Evolutionary conservation across 2,797 vertebrate species (phyloP), one percentile per base, ranked within the genome.

Genomic region (Pterois miles): DNA sequence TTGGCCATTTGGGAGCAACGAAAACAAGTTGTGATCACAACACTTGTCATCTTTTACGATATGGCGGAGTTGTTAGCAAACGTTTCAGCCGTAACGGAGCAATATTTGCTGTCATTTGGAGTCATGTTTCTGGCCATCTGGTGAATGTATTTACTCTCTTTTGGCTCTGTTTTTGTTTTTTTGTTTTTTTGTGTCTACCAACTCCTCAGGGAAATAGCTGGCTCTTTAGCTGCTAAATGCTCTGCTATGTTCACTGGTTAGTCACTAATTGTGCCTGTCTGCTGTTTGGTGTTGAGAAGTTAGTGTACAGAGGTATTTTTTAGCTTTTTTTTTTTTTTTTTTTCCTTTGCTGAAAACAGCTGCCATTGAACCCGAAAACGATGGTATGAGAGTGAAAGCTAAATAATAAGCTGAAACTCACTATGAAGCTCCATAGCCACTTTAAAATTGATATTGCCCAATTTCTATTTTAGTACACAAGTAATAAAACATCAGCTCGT

Each of bases 161-260:
- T 71, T 29, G 27, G 38, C 52, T 43, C 25, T 22, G 12, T 46
- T 23, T 43, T 52, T 53, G 33, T n/a, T n/a, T n/a, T n/a, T n/a
- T n/a, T n/a, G n/a, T n/a, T n/a, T n/a, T n/a, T n/a, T n/a, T n/a
- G 36, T 73, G 23, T 65, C 29, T 10, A 58, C 52, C 60, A 65
- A 20, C 62, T 36, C 16, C 50, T 31, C 22, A 18, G 14, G n/a
- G 34, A 25, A 50, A 50, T 50, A 40, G n/a, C 4, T 59, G 20
- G 14, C 48, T 18, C 11, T 54, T 48, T 5, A 65, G 43, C 27
- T n/a, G 46, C 63, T 60, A 62, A 56, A 63, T 63, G 10, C 5
- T 25, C 27, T 12, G 10, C 31, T 10, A 9, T 46, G 3, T 18
- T 62, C 10, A 58, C 3, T 31, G 16, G 22, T 14, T 50, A 2